A percentile compares a stretch with the other conserved stretches of the same genome.
These are phyloP conservation scores for Drosophila mojavensis DNA, from an alignment of 1,140 invertebrate species.

Conservation along the genomic window DNA sequence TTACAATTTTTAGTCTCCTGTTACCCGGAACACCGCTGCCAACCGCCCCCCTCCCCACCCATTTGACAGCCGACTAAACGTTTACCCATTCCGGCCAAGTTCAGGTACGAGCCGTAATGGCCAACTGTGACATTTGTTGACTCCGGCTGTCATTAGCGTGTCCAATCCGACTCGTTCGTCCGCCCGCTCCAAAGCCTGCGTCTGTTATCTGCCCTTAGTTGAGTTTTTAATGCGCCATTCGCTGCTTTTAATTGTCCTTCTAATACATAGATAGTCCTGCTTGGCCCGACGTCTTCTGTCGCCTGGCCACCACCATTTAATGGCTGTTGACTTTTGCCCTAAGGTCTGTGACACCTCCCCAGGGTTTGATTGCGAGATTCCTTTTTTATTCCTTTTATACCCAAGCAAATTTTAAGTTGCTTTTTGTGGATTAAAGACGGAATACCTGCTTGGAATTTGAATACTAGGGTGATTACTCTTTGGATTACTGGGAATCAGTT, in stretches of 20 bases:
- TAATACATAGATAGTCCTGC: conserved; percentile 64
- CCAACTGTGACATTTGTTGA: conserved; percentile 48
- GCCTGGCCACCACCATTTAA: conserved; percentile 6
- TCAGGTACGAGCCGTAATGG: conserved; percentile 63
- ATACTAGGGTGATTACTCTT: background rate
- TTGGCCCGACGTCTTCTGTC: conserved; percentile 5
- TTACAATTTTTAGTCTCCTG: conserved; percentile 52
- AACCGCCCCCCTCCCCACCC: background rate
- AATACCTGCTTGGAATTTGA: background rate
- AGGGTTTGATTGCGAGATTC: background rate
- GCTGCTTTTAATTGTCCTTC: conserved; percentile 65
- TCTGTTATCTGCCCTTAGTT: conserved; percentile 40
- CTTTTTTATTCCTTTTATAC: background rate
- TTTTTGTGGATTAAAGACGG: conserved; percentile 1
- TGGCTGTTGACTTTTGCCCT: conserved; percentile 58
- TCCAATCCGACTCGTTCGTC: conserved; percentile 49
- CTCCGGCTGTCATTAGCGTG: conserved; percentile 69
- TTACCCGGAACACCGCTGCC: conserved; percentile 23
- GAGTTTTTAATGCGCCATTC: conserved; percentile 71
- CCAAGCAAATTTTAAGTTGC: conserved; percentile 27
- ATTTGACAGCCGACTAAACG: too few species aligned
- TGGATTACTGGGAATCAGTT: conserved; percentile 22
- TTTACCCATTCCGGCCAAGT: conserved; percentile 49
- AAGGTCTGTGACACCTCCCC: conserved; percentile 25
- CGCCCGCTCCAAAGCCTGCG: conserved; percentile 17